A percentile compares a stretch with the other conserved stretches of the same genome.
Conservation (phyloP, 2,888 invertebrate genomes). For the Craniophora ligustri region DNA sequence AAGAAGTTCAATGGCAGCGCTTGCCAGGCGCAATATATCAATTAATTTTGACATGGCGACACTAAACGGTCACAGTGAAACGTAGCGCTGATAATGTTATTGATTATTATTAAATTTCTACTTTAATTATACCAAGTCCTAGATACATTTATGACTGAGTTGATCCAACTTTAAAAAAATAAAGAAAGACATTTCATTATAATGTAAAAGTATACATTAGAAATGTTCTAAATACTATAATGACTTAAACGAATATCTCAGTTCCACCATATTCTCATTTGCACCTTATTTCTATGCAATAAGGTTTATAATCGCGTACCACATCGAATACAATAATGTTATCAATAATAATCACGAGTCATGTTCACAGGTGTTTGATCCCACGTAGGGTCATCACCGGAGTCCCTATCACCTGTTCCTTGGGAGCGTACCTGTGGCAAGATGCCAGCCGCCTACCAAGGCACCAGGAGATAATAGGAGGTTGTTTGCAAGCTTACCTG, state of each 20-base stretch:
- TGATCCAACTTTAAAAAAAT: not conserved
- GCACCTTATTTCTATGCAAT: constrained; percentile 15
- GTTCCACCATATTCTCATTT: no score
- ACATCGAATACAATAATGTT: constrained; percentile 1
- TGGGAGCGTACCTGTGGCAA: constrained; percentile 88
- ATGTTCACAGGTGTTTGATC: constrained; percentile 35
- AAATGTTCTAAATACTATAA: no score
- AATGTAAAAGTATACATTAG: no score
- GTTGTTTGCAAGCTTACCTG: constrained; percentile 70
- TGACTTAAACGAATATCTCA: no score
- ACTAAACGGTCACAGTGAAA: constrained; percentile 19
- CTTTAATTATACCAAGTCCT: not conserved
- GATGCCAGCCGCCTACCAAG: constrained; percentile 87
- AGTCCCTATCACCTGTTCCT: constrained; percentile 74
- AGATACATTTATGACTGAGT: not conserved
- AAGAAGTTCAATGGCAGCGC: constrained; percentile 51
- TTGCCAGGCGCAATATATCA: constrained; percentile 36
- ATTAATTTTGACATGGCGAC: constrained; percentile 49
- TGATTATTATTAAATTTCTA: not conserved
- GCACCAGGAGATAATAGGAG: constrained; percentile 67
- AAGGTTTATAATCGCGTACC: constrained; percentile 22
- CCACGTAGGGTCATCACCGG: constrained; percentile 69
- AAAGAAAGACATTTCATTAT: no score
- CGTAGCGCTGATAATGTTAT: constrained; percentile 17
- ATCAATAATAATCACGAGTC: constrained; percentile 21